Conservation (phyloP, 2,888 invertebrate genomes). For the Notocelia uddmanniana region DNA sequence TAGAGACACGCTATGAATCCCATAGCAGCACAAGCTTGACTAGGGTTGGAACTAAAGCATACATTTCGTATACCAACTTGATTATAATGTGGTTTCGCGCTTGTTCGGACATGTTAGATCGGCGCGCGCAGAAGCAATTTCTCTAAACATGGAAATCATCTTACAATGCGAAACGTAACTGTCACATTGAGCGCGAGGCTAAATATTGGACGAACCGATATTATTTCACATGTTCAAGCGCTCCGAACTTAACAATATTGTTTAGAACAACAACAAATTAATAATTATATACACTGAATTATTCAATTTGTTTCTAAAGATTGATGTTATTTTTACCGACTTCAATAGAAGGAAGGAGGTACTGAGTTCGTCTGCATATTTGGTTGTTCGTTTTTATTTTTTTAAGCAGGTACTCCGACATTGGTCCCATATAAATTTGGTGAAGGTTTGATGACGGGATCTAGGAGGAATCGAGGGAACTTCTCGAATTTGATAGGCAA, state of each 20-base stretch:
- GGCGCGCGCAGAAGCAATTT: background rate
- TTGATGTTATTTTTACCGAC: too few species aligned
- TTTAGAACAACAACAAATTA: background rate
- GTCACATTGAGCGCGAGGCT: background rate
- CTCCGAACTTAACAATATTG: background rate
- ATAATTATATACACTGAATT: too few species aligned
- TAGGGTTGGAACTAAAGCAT: background rate
- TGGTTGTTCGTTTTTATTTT: too few species aligned
- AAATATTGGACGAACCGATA: conserved; percentile 15
- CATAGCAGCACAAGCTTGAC: background rate
- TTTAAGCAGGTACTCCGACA: too few species aligned
- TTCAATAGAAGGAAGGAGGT: too few species aligned
- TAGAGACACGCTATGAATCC: background rate
- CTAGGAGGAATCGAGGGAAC: too few species aligned
- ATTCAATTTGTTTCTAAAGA: too few species aligned
- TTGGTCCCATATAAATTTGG: too few species aligned
- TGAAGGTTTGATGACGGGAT: too few species aligned
- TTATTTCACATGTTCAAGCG: background rate
- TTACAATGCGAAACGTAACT: background rate
- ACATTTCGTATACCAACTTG: background rate
- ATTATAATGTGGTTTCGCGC: background rate
- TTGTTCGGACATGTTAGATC: too few species aligned
- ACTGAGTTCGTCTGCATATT: too few species aligned
- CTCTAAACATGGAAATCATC: background rate
- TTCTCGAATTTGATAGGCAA: too few species aligned